phyloP scores from a whole-genome alignment of 1,140 invertebrate genomes.

The Epicauta chinensis region DNA sequence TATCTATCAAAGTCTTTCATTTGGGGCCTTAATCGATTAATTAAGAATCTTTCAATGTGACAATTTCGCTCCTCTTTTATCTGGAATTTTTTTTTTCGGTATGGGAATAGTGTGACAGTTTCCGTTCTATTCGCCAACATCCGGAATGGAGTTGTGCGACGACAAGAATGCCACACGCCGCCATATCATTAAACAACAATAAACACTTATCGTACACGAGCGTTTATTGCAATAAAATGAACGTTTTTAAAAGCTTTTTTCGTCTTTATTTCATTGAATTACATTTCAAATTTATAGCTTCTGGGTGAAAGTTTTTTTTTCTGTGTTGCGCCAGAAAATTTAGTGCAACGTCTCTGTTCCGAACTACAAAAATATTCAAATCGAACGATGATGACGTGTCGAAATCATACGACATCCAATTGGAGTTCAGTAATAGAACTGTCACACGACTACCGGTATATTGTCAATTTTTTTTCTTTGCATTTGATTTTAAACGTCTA shows the following conservation, averaged over 20 bases:
- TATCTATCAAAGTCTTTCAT: too few species aligned
- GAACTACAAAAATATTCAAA: not conserved
- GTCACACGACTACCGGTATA: slow-evolving; percentile 11
- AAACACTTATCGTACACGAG: slow-evolving; percentile 35
- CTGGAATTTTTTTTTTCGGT: slow-evolving; percentile 4
- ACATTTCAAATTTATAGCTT: too few species aligned
- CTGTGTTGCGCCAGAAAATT: too few species aligned
- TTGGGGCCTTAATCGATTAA: too few species aligned
- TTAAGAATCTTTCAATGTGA: too few species aligned
- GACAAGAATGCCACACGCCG: slow-evolving; percentile 21
- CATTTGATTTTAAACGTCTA: too few species aligned
- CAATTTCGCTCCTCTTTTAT: too few species aligned
- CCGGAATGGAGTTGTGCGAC: slow-evolving; percentile 28
- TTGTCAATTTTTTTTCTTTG: slow-evolving; percentile 10
- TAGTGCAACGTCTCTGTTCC: too few species aligned
- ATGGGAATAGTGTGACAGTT: slow-evolving; percentile 10
- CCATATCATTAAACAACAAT: slow-evolving; percentile 34
- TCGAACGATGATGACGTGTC: slow-evolving; percentile 9
- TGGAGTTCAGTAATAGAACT: slow-evolving; percentile 8
- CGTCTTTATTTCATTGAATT: too few species aligned
- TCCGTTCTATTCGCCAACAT: slow-evolving; percentile 26
- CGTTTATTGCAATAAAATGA: slow-evolving; percentile 21
- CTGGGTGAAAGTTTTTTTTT: too few species aligned
- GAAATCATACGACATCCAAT: slow-evolving; percentile 14
- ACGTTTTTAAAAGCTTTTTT: too few species aligned